Percentiles rank a stretch among this genome's conserved stretches.
Conservation (phyloP, 1,140 invertebrate genomes). For the Calephelis nemesis region DNA sequence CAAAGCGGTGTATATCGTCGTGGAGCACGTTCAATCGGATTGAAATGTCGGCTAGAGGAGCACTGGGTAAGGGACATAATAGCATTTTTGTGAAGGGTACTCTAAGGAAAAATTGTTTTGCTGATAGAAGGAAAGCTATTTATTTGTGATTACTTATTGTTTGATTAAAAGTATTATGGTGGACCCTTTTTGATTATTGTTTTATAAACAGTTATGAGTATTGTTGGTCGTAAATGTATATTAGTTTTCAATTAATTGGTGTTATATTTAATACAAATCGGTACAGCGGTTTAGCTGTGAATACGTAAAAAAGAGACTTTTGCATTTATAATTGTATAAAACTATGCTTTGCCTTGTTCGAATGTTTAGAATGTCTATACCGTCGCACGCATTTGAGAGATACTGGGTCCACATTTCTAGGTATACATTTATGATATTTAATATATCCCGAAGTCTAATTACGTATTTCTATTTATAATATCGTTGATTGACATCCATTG, state of each 20-base stretch:
- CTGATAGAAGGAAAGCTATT: constrained; percentile 26
- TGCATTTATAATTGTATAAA: too few species aligned
- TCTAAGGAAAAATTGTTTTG: constrained; percentile 30
- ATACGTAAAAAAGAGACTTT: too few species aligned
- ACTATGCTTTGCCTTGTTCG: too few species aligned
- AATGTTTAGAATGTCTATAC: too few species aligned
- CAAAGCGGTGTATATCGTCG: constrained; percentile 28
- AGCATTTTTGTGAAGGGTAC: constrained; percentile 28
- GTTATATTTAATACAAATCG: neutral
- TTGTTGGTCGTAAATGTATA: neutral
- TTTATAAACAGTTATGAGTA: constrained; percentile 18
- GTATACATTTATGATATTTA: too few species aligned
- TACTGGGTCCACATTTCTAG: too few species aligned
- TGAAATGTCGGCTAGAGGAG: constrained; percentile 31
- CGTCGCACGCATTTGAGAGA: too few species aligned
- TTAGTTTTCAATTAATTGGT: neutral
- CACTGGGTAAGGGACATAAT: constrained; percentile 32
- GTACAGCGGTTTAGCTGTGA: too few species aligned
- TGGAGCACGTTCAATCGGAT: constrained; percentile 34
- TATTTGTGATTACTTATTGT: constrained; percentile 23
- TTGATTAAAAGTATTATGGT: constrained; percentile 19
- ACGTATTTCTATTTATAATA: too few species aligned
- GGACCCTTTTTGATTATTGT: constrained; percentile 26
- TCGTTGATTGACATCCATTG: too few species aligned
- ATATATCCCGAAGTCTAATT: too few species aligned